Conservation (phyloP, 1,140 invertebrate genomes). For the Latrodectus geometricus region DNA sequence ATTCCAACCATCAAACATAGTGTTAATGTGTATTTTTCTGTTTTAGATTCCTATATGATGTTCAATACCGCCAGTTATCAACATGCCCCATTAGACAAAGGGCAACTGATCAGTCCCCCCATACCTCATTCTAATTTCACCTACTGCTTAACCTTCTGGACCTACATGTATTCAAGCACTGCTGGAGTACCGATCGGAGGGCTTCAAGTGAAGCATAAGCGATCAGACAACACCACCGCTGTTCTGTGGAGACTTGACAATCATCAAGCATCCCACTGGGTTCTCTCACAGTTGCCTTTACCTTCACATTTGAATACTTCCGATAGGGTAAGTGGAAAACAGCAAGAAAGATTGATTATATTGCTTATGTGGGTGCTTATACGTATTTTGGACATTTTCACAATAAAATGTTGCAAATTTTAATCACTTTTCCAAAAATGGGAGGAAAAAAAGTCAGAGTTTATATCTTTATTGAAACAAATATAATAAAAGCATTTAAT, state of each 20-base stretch:
- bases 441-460: no score
- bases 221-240: slow-evolving; percentile 15
- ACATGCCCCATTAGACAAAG: slow-evolving; percentile 52
- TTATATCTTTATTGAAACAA: no score
- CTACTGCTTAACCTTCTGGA: slow-evolving; percentile 54
- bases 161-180: slow-evolving; percentile 47
- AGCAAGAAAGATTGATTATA: no score
- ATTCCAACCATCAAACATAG: no score
- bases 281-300: slow-evolving; percentile 13
- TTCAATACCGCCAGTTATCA: slow-evolving; percentile 54
- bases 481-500: no score
- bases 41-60: slow-evolving; percentile 57
- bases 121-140: slow-evolving; percentile 39
- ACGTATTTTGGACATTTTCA: no score
- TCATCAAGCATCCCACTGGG: slow-evolving; percentile 56
- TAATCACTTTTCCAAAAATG: no score
- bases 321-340: slow-evolving; percentile 20
- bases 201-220: slow-evolving; percentile 12
- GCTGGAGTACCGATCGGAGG: slow-evolving; percentile 53
- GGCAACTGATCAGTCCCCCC: slow-evolving; percentile 50
- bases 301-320: slow-evolving; percentile 23
- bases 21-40: no score
- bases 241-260: slow-evolving; percentile 55
- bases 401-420: no score
- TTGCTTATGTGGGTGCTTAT: no score